Conservation (phyloP, 2,888 invertebrate genomes). For the Dolichopus griseipennis region DNA sequence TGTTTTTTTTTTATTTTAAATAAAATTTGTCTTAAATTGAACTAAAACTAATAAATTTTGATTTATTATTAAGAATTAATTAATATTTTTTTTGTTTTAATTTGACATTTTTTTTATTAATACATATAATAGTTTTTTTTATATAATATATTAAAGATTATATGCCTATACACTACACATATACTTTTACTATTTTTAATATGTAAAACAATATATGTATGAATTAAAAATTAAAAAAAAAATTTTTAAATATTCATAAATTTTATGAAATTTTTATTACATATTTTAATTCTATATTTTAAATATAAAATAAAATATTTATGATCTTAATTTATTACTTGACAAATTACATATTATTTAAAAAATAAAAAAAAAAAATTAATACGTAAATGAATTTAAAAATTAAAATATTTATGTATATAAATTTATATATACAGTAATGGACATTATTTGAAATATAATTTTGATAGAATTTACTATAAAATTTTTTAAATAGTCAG, state of each 20-base stretch:
- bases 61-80: background rate
- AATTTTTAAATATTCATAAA: slow-evolving; percentile 1
- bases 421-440: no score
- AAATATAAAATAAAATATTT: background rate
- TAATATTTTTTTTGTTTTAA: background rate
- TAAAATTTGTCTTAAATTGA: background rate
- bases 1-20: background rate
- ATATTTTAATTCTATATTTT: background rate
- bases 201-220: no score
- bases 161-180: no score
- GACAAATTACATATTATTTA: background rate
- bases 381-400: no score
- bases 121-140: no score
- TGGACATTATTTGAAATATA: no score
- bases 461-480: no score
- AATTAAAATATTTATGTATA: no score
- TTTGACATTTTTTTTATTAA: background rate
- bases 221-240: background rate
- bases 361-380: no score
- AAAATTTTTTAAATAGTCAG: no score
- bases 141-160: no score
- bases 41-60: background rate
- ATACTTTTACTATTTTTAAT: no score
- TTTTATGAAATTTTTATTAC: background rate
- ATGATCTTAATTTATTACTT: background rate